phyloP scores from a whole-genome alignment of 2,113 vertebrate species.

The Megaptera novaeangliae region DNA sequence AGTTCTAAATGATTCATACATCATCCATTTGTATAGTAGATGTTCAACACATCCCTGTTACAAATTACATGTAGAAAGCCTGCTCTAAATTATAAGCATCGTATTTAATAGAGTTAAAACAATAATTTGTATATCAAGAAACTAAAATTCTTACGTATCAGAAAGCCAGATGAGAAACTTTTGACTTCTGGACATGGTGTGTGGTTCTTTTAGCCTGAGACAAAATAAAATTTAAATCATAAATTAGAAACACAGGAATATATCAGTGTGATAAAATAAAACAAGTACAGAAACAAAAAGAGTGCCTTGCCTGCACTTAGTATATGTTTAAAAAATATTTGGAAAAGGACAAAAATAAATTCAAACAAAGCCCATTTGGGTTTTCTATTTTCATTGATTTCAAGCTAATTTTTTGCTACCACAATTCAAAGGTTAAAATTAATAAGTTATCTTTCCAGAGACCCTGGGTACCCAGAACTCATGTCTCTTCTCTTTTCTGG shows the following conservation, averaged over 20 bases:
- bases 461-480: background rate
- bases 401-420: background rate
- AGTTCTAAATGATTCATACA: background rate
- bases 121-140: background rate
- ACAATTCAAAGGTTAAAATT: background rate
- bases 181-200: conserved; percentile 86
- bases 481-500: background rate
- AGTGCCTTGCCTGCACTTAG: background rate
- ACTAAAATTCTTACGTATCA: conserved; percentile 88
- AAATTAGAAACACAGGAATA: conserved; percentile 28
- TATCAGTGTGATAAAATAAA: background rate
- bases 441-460: background rate
- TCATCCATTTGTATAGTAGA: background rate
- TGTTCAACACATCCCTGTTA: background rate
- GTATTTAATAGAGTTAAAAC: conserved; percentile 13
- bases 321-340: background rate
- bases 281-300: background rate
- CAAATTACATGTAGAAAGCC: background rate
- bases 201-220: conserved; percentile 87
- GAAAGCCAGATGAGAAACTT: conserved; percentile 91
- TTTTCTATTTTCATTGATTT: background rate
- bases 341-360: conserved; percentile 4
- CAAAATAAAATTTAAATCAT: conserved; percentile 40
- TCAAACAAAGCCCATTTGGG: background rate
- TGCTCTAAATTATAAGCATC: background rate